Evolutionary conservation across 1,140 invertebrate species (phyloP), one percentile per base, ranked within the genome.

Genomic region (Whitmania pigra): DNA sequence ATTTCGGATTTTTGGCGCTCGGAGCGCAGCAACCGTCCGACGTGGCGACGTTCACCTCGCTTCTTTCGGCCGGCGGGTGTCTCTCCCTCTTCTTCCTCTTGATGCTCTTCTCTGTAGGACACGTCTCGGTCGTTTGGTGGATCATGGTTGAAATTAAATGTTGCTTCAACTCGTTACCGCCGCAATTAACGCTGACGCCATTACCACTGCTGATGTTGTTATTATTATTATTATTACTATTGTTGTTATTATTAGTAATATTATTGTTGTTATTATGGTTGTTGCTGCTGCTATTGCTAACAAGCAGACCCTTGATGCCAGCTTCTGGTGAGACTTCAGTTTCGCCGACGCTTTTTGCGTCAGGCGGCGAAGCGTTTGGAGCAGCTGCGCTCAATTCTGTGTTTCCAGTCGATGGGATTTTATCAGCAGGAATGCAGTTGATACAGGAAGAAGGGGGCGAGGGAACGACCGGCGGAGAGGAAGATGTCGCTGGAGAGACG

Each of bases 241-340:
- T 63, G 57, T n/a, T 57, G 54, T 9, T 57, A 25, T 57, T 57
- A 57, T n/a, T n/a, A n/a, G n/a, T n/a, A n/a, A n/a, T 63, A 31
- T 63, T 63, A 31, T 63, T 63, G 57, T n/a, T 57, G 54, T 9
- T 57, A 25, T 57, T 57, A 57, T n/a, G n/a, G n/a, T n/a, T n/a
- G n/a, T n/a, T 31, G 57, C 15, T 63, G 57, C 6, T 63, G 57
- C 57, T 31, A 18, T 63, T 63, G 15, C 11, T 20, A 13, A 63
- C 9, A 2, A 63, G 29, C 11, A 63, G 57, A 18, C 9, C 11
- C 22, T 25, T 63, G 57, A 63, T 18, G 29, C 22, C 20, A 3
- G 29, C 57, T 1, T 63, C 57, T 7, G 57, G 11, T 13, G 29
- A n/a, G 11, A 13, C 29, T 22, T 25, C 29, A 18, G 29, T 31